Percentiles rank a stretch among this genome's conserved stretches.
Evolutionary conservation across 2,113 vertebrate species (phyloP).

Genomic region (Acinonyx jubatus): DNA sequence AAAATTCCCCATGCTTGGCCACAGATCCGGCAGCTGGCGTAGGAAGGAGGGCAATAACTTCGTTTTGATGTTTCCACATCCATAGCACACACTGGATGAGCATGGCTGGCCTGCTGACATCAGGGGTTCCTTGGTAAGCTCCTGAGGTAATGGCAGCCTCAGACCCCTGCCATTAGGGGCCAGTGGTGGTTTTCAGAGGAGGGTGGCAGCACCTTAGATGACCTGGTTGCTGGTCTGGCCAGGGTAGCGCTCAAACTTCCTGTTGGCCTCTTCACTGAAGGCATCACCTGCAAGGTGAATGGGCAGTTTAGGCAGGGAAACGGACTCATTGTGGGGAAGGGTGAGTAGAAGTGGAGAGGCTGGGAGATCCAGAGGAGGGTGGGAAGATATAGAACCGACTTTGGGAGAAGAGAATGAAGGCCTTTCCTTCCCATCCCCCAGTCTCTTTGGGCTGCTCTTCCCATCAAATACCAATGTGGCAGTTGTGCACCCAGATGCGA

Average conservation of each 20-base stretch:
- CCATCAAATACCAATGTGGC: conserved; percentile 89
- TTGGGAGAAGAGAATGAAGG: not conserved
- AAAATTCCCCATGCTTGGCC: not conserved
- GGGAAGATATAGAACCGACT: not conserved
- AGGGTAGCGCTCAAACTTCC: conserved; percentile 94
- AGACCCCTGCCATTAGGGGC: conserved; percentile 25
- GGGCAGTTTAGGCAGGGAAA: not conserved
- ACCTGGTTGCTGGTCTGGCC: conserved; percentile 97
- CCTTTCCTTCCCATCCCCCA: not conserved
- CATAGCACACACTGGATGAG: not conserved
- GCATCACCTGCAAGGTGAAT: conserved; percentile 89
- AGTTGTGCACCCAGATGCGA: conserved; percentile 98
- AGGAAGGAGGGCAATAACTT: not conserved
- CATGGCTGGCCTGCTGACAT: not conserved
- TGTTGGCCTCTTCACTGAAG: conserved; percentile 96
- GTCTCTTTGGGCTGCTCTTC: accelerated
- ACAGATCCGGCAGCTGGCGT: not conserved
- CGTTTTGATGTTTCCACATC: not conserved
- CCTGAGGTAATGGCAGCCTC: conserved; percentile 72
- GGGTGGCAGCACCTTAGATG: conserved; percentile 80
- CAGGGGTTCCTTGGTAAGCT: conserved; percentile 45
- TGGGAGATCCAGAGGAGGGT: not conserved
- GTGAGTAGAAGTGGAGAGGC: not conserved
- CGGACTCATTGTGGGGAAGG: not conserved
- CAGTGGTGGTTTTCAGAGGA: conserved; percentile 55